Evolutionary conservation across 2,888 invertebrate genomes (phyloP).

Genomic region (Paralinhomoeus sp.): DNA sequence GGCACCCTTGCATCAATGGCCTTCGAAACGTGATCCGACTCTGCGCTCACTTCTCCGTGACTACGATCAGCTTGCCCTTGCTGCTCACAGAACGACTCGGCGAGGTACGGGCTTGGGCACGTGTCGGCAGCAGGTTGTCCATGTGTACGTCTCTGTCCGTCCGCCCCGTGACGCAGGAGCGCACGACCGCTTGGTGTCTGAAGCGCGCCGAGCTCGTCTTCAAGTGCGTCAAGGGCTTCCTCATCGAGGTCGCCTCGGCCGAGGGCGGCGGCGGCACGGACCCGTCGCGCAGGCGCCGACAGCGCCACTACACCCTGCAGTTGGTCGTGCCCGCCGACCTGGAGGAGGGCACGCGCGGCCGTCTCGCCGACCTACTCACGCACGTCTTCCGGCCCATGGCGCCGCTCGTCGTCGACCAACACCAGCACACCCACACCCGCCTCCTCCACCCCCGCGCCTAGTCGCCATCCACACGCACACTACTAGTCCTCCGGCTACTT

Average conservation of each 20-base stretch:
- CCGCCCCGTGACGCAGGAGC: constrained; percentile 27
- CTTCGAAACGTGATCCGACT: constrained; percentile 77
- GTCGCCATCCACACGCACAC: no score
- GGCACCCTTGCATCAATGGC: constrained; percentile 70
- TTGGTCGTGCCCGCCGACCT: constrained; percentile 61
- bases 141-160: no score
- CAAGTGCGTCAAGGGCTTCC: constrained; percentile 96
- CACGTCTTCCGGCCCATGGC: constrained; percentile 44
- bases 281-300: constrained; percentile 39
- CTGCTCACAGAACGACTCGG: constrained; percentile 74
- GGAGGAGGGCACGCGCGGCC: constrained; percentile 55
- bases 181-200: constrained; percentile 87
- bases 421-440: background rate
- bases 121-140: no score
- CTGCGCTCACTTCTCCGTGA: constrained; percentile 79
- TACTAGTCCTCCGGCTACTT: no score
- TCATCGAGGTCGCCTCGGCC: constrained; percentile 91
- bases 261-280: constrained; percentile 37
- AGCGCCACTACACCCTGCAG: constrained; percentile 51
- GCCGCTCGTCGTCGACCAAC: constrained; percentile 7
- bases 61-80: constrained; percentile 71
- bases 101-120: constrained; percentile 39
- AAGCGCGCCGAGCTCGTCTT: constrained; percentile 85
- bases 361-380: constrained; percentile 63
- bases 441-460: no score